These are phyloP conservation scores for Hypomecis punctinalis DNA, from an alignment of 2,888 invertebrate species.

Conservation along the genomic window DNA sequence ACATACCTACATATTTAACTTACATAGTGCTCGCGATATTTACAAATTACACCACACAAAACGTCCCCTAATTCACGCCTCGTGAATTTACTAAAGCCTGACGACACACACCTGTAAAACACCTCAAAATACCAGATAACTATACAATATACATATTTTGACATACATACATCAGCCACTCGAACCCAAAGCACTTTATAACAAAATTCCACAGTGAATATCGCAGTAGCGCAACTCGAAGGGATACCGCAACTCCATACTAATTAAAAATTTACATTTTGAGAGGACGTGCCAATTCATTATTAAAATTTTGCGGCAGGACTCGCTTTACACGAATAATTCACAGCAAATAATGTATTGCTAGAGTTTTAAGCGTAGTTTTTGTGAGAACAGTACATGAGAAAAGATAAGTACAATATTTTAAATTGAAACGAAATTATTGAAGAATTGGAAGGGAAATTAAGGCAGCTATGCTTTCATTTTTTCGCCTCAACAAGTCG, in stretches of 20 bases:
- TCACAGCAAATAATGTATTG: constrained; percentile 69
- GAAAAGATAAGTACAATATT: not conserved
- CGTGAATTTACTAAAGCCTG: no score
- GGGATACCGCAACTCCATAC: constrained; percentile 54
- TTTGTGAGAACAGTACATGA: constrained; percentile 5
- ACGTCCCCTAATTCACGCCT: no score
- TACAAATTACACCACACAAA: no score
- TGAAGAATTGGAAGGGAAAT: no score
- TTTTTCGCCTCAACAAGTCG: no score
- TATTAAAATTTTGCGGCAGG: constrained; percentile 80
- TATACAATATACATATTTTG: not conserved
- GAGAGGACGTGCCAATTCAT: constrained; percentile 80
- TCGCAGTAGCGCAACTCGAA: constrained; percentile 39
- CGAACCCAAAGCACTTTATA: constrained; percentile 40
- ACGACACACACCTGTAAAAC: no score
- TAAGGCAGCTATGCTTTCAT: no score
- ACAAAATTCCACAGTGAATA: constrained; percentile 43
- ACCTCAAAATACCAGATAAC: no score
- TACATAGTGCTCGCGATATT: no score
- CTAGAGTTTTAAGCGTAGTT: constrained; percentile 37
- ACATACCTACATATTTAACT: no score
- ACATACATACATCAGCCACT: not conserved
- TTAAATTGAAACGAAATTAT: no score
- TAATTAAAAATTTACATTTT: constrained; percentile 83
- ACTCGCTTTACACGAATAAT: constrained; percentile 70